Conservation (phyloP, 1,140 invertebrate genomes). For the Ruditapes philippinarum region DNA sequence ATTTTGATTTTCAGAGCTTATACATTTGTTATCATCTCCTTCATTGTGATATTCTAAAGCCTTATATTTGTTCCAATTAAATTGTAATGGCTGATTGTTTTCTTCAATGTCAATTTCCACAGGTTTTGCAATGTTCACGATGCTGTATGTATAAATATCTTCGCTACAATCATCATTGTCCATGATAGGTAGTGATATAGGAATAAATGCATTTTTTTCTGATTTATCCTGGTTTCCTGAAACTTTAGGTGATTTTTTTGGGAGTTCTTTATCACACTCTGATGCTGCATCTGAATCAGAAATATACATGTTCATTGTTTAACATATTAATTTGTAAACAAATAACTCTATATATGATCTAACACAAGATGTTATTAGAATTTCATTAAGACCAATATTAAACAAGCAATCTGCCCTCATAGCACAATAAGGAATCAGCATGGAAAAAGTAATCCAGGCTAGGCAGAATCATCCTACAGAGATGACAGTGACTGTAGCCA, state of each 20-base stretch:
- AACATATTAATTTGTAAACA: too few relatives aligned
- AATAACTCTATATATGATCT: too few relatives aligned
- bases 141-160: constrained; percentile 16
- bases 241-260: neutral
- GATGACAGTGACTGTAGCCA: too few relatives aligned
- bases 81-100: neutral
- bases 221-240: neutral
- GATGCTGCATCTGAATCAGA: neutral
- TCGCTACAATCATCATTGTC: neutral
- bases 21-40: neutral
- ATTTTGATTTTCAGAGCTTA: neutral
- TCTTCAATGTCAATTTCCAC: neutral
- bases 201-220: neutral
- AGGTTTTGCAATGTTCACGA: neutral
- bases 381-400: too few relatives aligned
- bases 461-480: too few relatives aligned
- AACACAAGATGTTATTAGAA: too few relatives aligned
- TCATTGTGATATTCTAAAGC: neutral
- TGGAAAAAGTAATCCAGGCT: too few relatives aligned
- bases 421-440: too few relatives aligned
- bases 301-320: too few relatives aligned
- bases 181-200: neutral
- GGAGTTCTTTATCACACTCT: neutral
- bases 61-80: constrained; percentile 6
- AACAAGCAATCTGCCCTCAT: too few relatives aligned